These are phyloP conservation scores for Allacma fusca DNA, from an alignment of 2,888 invertebrate genomes.

Conservation along the genomic window DNA sequence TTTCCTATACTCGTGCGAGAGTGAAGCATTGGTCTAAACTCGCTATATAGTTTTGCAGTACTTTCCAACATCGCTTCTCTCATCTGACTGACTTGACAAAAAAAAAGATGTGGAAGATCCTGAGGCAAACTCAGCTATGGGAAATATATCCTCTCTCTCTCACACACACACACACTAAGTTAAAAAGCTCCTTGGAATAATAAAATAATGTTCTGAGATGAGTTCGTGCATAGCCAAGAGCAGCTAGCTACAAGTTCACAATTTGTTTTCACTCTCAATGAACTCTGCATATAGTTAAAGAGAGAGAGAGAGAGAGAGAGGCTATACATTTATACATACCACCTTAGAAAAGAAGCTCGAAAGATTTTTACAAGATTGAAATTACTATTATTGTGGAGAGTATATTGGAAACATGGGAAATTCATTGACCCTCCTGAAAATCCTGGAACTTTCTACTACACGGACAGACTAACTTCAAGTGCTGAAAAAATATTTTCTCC, in stretches of 20 bases:
- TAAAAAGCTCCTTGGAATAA: neutral
- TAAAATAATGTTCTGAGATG: constrained; percentile 11
- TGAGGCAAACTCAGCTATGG: constrained; percentile 20
- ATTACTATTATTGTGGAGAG: no score
- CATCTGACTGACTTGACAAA: neutral
- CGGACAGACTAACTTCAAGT: neutral
- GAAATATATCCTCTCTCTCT: constrained; percentile 20
- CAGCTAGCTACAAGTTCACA: constrained; percentile 27
- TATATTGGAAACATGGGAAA: constrained; percentile 13
- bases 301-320: neutral
- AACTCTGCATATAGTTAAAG: constrained; percentile 22
- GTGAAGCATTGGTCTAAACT: constrained; percentile 24
- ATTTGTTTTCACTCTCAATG: constrained; percentile 43
- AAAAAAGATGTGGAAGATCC: constrained; percentile 26
- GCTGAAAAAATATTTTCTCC: neutral
- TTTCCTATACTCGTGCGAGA: neutral
- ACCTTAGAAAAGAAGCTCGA: neutral
- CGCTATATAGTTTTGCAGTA: neutral
- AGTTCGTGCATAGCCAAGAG: constrained; percentile 25
- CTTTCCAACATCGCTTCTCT: neutral
- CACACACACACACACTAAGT: neutral
- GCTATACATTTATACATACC: neutral
- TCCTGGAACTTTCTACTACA: constrained; percentile 12
- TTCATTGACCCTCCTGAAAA: constrained; percentile 28
- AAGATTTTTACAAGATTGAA: neutral